Conservation (phyloP, 2,113 vertebrate genomes). For the Oenanthe melanoleuca region DNA sequence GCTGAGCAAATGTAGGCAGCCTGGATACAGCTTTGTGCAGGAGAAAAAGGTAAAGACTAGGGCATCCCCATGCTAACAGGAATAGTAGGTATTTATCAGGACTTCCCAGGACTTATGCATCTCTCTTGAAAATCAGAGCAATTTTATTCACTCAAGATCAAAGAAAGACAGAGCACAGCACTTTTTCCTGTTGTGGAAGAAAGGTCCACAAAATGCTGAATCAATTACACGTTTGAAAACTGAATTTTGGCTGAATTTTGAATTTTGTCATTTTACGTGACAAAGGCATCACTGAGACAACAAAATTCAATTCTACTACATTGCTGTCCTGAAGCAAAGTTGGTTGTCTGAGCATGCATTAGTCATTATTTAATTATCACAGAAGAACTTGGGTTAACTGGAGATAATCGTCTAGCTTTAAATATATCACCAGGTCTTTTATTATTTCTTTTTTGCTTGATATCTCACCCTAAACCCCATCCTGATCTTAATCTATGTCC, state of each 20-base stretch:
- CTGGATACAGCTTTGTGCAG: background rate
- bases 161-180: background rate
- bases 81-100: background rate
- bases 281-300: background rate
- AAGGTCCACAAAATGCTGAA: background rate
- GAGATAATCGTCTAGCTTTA: background rate
- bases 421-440: background rate
- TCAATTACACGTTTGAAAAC: background rate
- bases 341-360: background rate
- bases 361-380: background rate
- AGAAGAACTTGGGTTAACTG: background rate
- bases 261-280: background rate
- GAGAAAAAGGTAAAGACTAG: background rate
- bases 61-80: background rate
- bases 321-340: background rate
- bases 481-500: background rate
- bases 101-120: background rate
- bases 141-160: background rate
- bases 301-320: background rate
- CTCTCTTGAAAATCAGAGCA: background rate
- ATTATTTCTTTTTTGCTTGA: background rate
- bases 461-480: background rate
- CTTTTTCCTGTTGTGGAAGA: background rate
- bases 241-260: background rate
- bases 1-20: background rate